Percentiles rank a stretch among this genome's conserved stretches.
phyloP scores from a whole-genome alignment of 1,140 invertebrate genomes.

The Mycetomoellerius zeteki region DNA sequence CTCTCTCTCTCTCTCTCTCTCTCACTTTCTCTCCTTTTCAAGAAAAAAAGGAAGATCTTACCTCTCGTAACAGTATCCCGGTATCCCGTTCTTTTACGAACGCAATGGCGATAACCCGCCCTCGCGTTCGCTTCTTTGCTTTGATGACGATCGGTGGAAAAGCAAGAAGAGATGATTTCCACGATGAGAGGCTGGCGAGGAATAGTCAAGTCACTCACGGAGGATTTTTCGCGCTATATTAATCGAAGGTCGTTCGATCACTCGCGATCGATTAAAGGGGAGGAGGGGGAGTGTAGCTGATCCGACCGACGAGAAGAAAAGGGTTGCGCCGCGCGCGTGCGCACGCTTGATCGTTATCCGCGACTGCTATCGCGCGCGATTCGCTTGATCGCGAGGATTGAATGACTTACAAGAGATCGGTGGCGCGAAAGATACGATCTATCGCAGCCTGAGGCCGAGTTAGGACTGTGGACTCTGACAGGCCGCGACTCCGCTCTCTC shows the following conservation, averaged over 20 bases:
- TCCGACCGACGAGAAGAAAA: background rate
- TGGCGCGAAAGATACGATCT: constrained; percentile 82
- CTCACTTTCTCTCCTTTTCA: constrained; percentile 10
- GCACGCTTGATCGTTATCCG: background rate
- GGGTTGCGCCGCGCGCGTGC: background rate
- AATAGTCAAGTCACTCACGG: no score
- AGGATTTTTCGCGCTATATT: background rate
- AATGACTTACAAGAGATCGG: constrained; percentile 70
- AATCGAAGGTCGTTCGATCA: constrained; percentile 51
- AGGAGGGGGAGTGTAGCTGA: no score
- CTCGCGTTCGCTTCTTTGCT: constrained; percentile 6
- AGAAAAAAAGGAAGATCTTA: constrained; percentile 43
- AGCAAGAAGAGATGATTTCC: background rate
- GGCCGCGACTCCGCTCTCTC: constrained; percentile 76
- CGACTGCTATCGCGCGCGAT: constrained; percentile 21
- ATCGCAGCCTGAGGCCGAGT: constrained; percentile 85
- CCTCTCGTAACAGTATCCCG: constrained; percentile 49
- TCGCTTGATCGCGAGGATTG: constrained; percentile 38
- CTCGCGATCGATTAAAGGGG: constrained; percentile 28
- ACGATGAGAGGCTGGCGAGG: background rate
- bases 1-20: background rate
- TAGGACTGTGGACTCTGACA: constrained; percentile 85
- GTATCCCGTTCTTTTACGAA: constrained; percentile 40
- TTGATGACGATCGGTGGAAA: background rate
- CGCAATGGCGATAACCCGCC: constrained; percentile 39